These are phyloP conservation scores for Ivindomyrus marchei DNA, from an alignment of 2,113 vertebrate species.

Conservation along the genomic window DNA sequence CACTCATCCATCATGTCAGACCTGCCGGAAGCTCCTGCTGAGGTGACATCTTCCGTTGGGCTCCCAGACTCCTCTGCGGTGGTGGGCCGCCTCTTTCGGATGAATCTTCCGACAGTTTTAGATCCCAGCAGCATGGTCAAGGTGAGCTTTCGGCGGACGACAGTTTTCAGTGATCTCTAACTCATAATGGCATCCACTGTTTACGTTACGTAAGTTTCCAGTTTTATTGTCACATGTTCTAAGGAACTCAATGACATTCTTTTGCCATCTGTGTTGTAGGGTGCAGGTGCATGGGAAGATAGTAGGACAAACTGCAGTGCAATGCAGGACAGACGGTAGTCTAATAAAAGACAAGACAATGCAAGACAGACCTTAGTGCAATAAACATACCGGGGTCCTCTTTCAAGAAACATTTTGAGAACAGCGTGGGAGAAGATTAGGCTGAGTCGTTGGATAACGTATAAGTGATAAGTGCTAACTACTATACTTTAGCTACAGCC, in stretches of 20 bases:
- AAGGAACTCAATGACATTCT: neutral
- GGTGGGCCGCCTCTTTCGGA: slow-evolving; percentile 77
- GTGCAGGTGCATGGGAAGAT: neutral
- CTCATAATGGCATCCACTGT: neutral
- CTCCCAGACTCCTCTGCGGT: slow-evolving; percentile 76
- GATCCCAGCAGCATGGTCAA: slow-evolving; percentile 65
- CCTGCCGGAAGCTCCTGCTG: slow-evolving; percentile 43
- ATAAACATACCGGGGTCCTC: neutral
- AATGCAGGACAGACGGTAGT: neutral
- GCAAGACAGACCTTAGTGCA: neutral
- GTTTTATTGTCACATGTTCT: neutral
- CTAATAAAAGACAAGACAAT: neutral
- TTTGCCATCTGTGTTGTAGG: neutral
- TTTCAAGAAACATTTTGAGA: neutral
- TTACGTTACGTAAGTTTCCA: neutral
- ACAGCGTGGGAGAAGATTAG: neutral
- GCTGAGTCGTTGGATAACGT: neutral
- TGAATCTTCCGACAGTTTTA: slow-evolving; percentile 69
- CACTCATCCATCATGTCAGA: slow-evolving; percentile 66
- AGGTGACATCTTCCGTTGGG: slow-evolving; percentile 47
- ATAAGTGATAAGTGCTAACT: neutral
- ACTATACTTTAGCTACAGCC: neutral
- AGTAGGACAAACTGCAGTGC: neutral
- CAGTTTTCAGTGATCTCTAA: slow-evolving; percentile 10
- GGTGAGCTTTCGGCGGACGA: slow-evolving; percentile 60